Base-by-base conservation (phyloP, 2,113 vertebrate species). In the Lampris incognitus region DNA sequence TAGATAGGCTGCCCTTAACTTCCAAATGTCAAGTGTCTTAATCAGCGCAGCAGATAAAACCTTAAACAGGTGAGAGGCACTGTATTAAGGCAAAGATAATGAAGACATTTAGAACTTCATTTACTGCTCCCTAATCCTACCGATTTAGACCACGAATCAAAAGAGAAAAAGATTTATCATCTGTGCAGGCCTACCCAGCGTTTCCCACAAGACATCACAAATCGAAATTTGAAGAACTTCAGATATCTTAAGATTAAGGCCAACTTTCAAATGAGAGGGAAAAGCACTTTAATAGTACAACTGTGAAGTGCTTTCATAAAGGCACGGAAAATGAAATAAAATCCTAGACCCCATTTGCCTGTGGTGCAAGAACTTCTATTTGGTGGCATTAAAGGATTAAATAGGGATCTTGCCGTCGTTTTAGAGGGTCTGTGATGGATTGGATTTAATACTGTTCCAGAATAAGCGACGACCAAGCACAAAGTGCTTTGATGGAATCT, bases 321-420 rank as follows among this genome's bases (percentile, higher is more conserved):
- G 70, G 81, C 69, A 76, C 76, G 71, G 73, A 54, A 72, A 69
- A 70, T 69, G 24, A 74, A 81, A 78, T 37, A 74, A 63, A 81
- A 68, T 36, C 62, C 68, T 49, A 60, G 42, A 66, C 70, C 57
- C 37, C 50, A 66, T 48, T 69, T 58, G 49, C 40, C 40, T 13
- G 8, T 52, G 66, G 56, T 55, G 56, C 49, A 60, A 70, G 72
- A 37, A 40, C 56, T 63, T 72, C 73, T 52, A 84, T 79, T 72
- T 84, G 24, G 7, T n/a, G 58, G 72, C 72, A 77, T 83, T 89
- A 87, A 76, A 61, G 78, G 85, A 83, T 79, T 85, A 81, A 38
- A 55, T 38, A 6, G 5, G 71, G 76, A 81, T 66, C 66, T 69
- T 13, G 44, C 64, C 71, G 57, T 55, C 50, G 58, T 67, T 76